Percentiles rank a stretch among this genome's conserved stretches.
phyloP scores from a whole-genome alignment of 2,888 invertebrate genomes.

The Oegoconia quadripuncta region DNA sequence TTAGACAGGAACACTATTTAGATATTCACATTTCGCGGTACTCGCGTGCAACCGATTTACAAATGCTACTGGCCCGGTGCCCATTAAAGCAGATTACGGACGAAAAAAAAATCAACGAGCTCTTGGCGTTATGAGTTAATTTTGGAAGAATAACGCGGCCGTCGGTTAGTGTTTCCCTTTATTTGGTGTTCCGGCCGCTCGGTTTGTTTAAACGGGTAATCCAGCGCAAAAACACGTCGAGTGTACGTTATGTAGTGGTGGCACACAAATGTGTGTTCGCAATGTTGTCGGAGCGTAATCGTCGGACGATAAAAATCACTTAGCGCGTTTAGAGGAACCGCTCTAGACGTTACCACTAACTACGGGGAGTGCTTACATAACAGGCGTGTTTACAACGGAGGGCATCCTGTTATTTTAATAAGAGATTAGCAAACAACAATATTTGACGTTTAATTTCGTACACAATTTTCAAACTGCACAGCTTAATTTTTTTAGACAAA shows the following conservation, averaged over 20 bases:
- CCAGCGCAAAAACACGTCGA: constrained; percentile 61
- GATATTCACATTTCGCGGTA: constrained; percentile 71
- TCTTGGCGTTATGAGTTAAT: constrained; percentile 78
- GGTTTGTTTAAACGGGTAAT: constrained; percentile 75
- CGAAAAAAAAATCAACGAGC: constrained; percentile 69
- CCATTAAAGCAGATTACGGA: constrained; percentile 75
- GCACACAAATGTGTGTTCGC: constrained; percentile 61
- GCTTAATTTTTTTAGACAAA: no score
- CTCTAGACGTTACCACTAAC: constrained; percentile 52
- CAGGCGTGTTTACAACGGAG: constrained; percentile 38
- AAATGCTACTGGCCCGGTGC: constrained; percentile 73
- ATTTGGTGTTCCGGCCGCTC: constrained; percentile 67
- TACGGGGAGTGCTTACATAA: constrained; percentile 40
- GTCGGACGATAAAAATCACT: constrained; percentile 70
- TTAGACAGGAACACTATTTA: constrained; percentile 51
- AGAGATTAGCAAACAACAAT: constrained; percentile 11
- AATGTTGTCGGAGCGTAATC: constrained; percentile 59
- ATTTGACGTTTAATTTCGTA: not conserved
- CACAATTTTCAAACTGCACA: not conserved
- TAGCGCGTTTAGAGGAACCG: constrained; percentile 50
- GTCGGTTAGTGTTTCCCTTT: constrained; percentile 70
- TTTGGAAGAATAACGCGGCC: constrained; percentile 74
- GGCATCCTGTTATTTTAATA: constrained; percentile 16
- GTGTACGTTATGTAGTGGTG: constrained; percentile 54
- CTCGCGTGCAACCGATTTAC: constrained; percentile 69